Conservation (phyloP, 92 coral and sea anemone genomes). For the Porites cylindrica region DNA sequence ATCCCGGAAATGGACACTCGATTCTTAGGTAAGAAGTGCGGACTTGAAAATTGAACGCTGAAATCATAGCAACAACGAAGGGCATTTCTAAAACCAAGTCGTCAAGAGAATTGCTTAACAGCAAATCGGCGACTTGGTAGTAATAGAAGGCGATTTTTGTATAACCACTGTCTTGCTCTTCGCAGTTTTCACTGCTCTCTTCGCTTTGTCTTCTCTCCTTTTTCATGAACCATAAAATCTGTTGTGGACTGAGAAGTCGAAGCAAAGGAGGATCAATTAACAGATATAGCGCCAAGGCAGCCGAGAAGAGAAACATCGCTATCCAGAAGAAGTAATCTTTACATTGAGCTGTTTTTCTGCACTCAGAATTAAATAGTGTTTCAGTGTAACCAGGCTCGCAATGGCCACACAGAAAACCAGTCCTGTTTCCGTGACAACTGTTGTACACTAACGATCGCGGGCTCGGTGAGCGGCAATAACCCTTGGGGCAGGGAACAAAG, state of each 20-base stretch:
- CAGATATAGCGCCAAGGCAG: conserved; percentile 49
- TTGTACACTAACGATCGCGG: conserved; percentile 23
- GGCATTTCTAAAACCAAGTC: conserved; percentile 24
- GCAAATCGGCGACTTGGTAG: conserved; percentile 60
- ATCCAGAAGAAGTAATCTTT: conserved; percentile 55
- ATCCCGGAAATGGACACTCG: conserved; percentile 73
- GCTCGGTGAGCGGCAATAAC: conserved; percentile 46
- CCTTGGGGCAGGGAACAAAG: conserved; percentile 53
- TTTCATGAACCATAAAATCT: conserved; percentile 53
- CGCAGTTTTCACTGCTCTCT: neutral
- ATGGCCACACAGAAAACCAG: conserved; percentile 62
- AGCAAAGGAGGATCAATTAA: conserved; percentile 52
- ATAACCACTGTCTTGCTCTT: conserved; percentile 40
- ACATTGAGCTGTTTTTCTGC: conserved; percentile 34
- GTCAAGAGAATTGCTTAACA: conserved; percentile 15
- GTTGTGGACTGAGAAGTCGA: neutral
- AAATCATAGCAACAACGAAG: conserved; percentile 13
- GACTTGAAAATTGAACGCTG: conserved; percentile 54
- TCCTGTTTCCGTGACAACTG: conserved; percentile 66
- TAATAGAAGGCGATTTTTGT: conserved; percentile 57
- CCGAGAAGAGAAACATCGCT: conserved; percentile 2
- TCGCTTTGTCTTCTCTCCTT: neutral
- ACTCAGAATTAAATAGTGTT: conserved; percentile 49
- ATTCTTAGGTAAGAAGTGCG: conserved; percentile 17
- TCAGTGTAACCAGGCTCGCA: conserved; percentile 54